These are phyloP conservation scores for Pachyuromys duprasi DNA, from an alignment of 2,797 vertebrate species.

Conservation along the genomic window DNA sequence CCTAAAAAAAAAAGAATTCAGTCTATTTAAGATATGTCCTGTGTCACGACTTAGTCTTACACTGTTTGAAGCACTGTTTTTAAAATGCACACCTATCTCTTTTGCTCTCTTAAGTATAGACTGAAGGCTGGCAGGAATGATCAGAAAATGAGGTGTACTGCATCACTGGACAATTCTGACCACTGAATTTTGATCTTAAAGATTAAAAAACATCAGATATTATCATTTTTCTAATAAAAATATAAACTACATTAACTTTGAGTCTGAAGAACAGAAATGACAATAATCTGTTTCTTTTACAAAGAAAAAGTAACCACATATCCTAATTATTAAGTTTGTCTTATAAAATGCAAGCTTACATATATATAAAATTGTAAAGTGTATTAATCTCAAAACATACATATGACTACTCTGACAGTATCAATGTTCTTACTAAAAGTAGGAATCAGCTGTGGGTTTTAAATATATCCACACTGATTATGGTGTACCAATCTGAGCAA, in stretches of 20 bases:
- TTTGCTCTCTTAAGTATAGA: neutral
- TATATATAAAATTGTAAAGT: neutral
- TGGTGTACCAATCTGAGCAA: neutral
- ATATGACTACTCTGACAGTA: neutral
- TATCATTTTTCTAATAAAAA: conserved; percentile 58
- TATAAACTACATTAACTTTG: conserved; percentile 31
- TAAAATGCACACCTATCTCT: neutral
- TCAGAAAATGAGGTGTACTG: conserved; percentile 17
- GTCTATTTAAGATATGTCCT: neutral
- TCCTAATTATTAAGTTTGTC: neutral
- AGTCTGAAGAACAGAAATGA: conserved; percentile 33
- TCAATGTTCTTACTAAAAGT: neutral
- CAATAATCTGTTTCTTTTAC: conserved; percentile 2
- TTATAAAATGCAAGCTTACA: conserved; percentile 1
- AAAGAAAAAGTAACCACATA: conserved; percentile 36
- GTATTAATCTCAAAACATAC: conserved; percentile 24
- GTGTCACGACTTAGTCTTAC: conserved; percentile 15
- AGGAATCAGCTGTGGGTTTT: conserved; percentile 38
- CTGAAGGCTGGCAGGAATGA: neutral
- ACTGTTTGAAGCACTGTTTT: conserved; percentile 7
- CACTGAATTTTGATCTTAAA: conserved; percentile 42
- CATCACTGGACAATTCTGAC: neutral
- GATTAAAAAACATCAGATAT: neutral
- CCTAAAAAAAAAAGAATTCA: neutral
- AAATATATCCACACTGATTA: neutral